Percentiles rank a stretch among this genome's conserved stretches.
phyloP scores from a whole-genome alignment of 2,797 vertebrate genomes.

The Danionella dracula region DNA sequence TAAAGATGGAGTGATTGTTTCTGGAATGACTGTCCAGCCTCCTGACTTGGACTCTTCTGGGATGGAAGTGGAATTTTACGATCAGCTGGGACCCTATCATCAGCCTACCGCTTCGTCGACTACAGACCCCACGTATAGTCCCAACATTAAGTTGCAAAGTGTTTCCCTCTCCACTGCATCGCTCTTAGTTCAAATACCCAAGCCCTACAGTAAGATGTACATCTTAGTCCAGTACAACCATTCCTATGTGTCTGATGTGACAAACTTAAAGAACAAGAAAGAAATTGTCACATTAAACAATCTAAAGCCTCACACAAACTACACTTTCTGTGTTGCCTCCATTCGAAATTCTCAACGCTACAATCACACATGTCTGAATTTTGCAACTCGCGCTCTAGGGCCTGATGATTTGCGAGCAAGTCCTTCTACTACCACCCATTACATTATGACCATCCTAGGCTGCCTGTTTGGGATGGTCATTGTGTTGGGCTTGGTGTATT shows the following conservation, averaged over 20 bases:
- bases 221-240: constrained; percentile 94
- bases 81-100: constrained; percentile 64
- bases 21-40: constrained; percentile 78
- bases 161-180: constrained; percentile 86
- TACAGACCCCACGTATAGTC: constrained; percentile 77
- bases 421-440: constrained; percentile 83
- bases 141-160: constrained; percentile 86
- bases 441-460: constrained; percentile 87
- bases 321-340: constrained; percentile 94
- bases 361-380: constrained; percentile 84
- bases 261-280: constrained; percentile 89
- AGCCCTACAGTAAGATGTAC: constrained; percentile 96
- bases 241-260: constrained; percentile 88
- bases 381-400: constrained; percentile 73
- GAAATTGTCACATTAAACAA: constrained; percentile 87
- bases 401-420: constrained; percentile 69
- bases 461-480: constrained; percentile 88
- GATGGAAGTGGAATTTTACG: constrained; percentile 72
- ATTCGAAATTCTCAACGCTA: constrained; percentile 90
- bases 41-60: constrained; percentile 89
- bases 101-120: constrained; percentile 79
- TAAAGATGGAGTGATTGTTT: constrained; percentile 83
- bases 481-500: constrained; percentile 82
- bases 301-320: constrained; percentile 88
- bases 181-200: constrained; percentile 89